Evolutionary conservation across 2,888 invertebrate genomes (phyloP), one percentile per base, ranked within the genome.

Genomic region (Timema podura): DNA sequence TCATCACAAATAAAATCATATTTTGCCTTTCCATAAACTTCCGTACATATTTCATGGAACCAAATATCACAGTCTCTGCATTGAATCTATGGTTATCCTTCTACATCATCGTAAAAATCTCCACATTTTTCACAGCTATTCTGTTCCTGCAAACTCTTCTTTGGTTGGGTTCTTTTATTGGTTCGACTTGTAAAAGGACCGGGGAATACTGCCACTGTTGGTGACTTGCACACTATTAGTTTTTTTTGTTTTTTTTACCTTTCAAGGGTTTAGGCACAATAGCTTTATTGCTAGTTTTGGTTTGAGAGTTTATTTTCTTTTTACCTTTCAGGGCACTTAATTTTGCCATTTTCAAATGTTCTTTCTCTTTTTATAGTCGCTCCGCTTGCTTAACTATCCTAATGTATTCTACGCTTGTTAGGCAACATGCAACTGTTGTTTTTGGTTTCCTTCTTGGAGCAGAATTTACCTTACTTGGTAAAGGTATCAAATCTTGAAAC

Each of bases 381-480:
- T 61, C 16, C 8, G 61, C 30, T 61, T 61, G 61, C 61, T 61
- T 15, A 61, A 61, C 7, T 61, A 61, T 8, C 45, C 5, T 61
- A 10, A 61, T 61, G 13, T 61, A 16, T 61, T 61, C 15, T 61
- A 16, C 16, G 61, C 61, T 61, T 10, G 61, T 61, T 61, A 61
- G 13, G 8, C 61, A 16, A 61, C 16, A 16, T 13, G 61, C 61
- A 16, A 61, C 16, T 61, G 61, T 61, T 15, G 61, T 61, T 61
- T 61, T 61, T 61, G 61, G 61, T 16, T 61, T 61, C 61, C 16
- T 30, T 61, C 45, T 61, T 61, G 61, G 2, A 16, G 61, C 5
- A 3, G 30, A 61, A 30, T 61, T 61, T 15, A 61, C 61, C 61
- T 61, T 61, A 16, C 61, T 61, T 61, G 61, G 61, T 15, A 61